Evolutionary conservation across 1,140 invertebrate species (phyloP).

Genomic region (Pogonus chalceus): DNA sequence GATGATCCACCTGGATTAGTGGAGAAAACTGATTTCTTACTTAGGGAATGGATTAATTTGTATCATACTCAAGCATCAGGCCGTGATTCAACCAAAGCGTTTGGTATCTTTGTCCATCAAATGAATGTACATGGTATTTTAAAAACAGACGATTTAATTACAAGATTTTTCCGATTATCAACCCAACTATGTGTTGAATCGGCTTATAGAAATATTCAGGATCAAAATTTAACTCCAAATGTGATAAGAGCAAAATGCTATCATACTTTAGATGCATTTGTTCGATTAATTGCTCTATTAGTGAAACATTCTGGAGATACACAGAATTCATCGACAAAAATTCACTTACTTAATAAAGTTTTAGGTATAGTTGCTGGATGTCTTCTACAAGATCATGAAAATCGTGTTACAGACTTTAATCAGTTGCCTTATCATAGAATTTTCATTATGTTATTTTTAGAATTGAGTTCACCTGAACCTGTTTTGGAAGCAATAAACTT

Average conservation of each 20-base stretch:
- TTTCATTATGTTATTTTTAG: slow-evolving; percentile 94
- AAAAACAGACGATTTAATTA: slow-evolving; percentile 95
- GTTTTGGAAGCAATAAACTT: slow-evolving; percentile 87
- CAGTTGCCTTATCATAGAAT: slow-evolving; percentile 96
- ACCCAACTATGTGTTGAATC: slow-evolving; percentile 95
- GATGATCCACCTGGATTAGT: slow-evolving; percentile 90
- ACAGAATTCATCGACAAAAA: slow-evolving; percentile 84
- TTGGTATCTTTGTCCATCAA: slow-evolving; percentile 85
- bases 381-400: slow-evolving; percentile 80
- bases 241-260: slow-evolving; percentile 85
- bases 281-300: slow-evolving; percentile 84
- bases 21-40: slow-evolving; percentile 88
- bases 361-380: slow-evolving; percentile 93
- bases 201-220: slow-evolving; percentile 67
- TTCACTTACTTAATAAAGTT: slow-evolving; percentile 94
- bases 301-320: slow-evolving; percentile 92
- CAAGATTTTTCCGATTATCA: slow-evolving; percentile 91
- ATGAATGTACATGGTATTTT: slow-evolving; percentile 96
- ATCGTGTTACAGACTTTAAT: slow-evolving; percentile 79
- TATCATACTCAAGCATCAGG: slow-evolving; percentile 68
- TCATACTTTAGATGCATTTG: slow-evolving; percentile 90
- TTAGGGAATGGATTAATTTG: slow-evolving; percentile 91
- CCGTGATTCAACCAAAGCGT: slow-evolving; percentile 87
- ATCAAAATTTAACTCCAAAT: slow-evolving; percentile 43
- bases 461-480: slow-evolving; percentile 87